A percentile compares a stretch with the other conserved stretches of the same genome.
Conservation (phyloP, 2,113 vertebrate genomes). For the Coregonus clupeaformis region DNA sequence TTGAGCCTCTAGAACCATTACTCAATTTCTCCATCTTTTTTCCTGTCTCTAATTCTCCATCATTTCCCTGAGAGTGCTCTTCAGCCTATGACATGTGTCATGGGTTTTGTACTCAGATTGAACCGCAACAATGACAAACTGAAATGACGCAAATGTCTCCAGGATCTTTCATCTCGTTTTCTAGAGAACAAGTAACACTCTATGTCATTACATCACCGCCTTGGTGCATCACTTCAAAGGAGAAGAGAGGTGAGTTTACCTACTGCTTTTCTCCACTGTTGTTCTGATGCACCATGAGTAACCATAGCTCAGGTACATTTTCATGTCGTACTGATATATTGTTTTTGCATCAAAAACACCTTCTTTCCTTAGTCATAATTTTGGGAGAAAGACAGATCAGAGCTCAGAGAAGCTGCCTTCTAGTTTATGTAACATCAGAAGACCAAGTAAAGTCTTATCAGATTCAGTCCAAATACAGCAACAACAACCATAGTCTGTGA, state of each 20-base stretch:
- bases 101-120: neutral
- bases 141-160: neutral
- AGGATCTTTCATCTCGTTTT: neutral
- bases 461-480: slow-evolving; percentile 16
- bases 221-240: neutral
- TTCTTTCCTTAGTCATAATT: slow-evolving; percentile 33
- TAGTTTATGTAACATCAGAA: slow-evolving; percentile 5
- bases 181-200: neutral
- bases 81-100: no score
- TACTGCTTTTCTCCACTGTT: slow-evolving; percentile 21
- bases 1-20: no score
- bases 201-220: neutral
- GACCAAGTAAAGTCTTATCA: slow-evolving; percentile 3
- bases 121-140: neutral
- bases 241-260: slow-evolving; percentile 16
- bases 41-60: no score
- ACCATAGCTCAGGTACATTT: slow-evolving; percentile 32
- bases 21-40: no score
- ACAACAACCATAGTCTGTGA: slow-evolving; percentile 5
- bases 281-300: slow-evolving; percentile 12
- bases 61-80: no score
- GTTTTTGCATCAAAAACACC: slow-evolving; percentile 30
- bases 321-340: neutral
- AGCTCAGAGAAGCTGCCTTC: slow-evolving; percentile 39
- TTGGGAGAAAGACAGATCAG: slow-evolving; percentile 28